These are phyloP conservation scores for Drosophila novamexicana DNA, from an alignment of 1,140 invertebrate genomes.

Conservation along the genomic window DNA sequence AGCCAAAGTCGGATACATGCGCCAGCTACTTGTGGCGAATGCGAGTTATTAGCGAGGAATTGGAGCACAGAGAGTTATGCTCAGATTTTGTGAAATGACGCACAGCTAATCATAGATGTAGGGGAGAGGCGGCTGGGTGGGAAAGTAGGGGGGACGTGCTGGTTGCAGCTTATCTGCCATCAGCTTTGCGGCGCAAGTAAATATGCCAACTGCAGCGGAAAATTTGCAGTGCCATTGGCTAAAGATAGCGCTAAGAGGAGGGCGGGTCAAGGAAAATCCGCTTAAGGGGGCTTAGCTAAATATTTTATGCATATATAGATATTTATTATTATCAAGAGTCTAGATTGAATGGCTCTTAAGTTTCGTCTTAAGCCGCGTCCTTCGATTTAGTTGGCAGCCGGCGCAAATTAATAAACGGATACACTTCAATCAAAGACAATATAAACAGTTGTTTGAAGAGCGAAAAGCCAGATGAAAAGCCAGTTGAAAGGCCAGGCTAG, in stretches of 20 bases:
- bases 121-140: background rate
- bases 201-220: conserved; percentile 30
- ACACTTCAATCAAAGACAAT: too few relatives aligned
- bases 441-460: too few relatives aligned
- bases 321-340: background rate
- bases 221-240: conserved; percentile 11
- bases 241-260: background rate
- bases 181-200: conserved; percentile 14
- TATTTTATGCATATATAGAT: background rate
- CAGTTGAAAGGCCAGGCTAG: too few relatives aligned
- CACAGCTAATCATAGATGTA: conserved; percentile 31
- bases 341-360: background rate
- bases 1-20: conserved; percentile 16
- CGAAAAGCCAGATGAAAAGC: too few relatives aligned
- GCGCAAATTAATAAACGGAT: too few relatives aligned
- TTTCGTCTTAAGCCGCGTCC: too few relatives aligned
- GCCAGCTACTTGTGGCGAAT: conserved; percentile 20
- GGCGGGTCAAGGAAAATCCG: background rate
- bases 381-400: too few relatives aligned
- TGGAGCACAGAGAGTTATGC: conserved; percentile 50
- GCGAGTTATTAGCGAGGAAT: conserved; percentile 55
- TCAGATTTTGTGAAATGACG: conserved; percentile 50
- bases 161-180: conserved; percentile 27
- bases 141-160: background rate
- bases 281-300: too few relatives aligned